Evolutionary conservation across 2,113 vertebrate species (phyloP).

Genomic region (Scomber japonicus): DNA sequence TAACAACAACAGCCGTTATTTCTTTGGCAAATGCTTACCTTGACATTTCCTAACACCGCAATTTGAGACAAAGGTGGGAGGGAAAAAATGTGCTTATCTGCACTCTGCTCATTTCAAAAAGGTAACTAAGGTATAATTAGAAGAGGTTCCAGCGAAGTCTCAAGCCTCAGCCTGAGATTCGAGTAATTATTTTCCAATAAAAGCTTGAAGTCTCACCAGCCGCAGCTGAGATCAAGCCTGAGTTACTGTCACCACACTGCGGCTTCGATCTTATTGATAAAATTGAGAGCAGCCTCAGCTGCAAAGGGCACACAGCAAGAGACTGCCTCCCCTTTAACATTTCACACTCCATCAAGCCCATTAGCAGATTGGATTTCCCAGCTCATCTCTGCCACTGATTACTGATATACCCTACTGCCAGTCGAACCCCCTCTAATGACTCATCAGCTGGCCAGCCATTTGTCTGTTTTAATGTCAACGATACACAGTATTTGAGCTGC

Average conservation of each 20-base stretch:
- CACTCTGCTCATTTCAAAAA: conserved; percentile 64
- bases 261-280: conserved; percentile 56
- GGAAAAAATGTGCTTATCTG: conserved; percentile 29
- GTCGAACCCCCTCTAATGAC: conserved; percentile 60
- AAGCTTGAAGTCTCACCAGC: conserved; percentile 44
- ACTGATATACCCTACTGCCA: conserved; percentile 66
- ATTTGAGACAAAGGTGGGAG: conserved; percentile 57
- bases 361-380: conserved; percentile 78
- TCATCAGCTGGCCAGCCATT: conserved; percentile 58
- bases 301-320: conserved; percentile 75
- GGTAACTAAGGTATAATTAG: conserved; percentile 61
- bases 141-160: conserved; percentile 43
- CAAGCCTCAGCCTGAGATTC: conserved; percentile 42
- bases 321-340: conserved; percentile 68
- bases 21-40: conserved; percentile 66
- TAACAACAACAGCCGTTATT: conserved; percentile 73
- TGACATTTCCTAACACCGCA: conserved; percentile 71
- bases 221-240: conserved; percentile 45
- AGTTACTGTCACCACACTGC: conserved; percentile 43
- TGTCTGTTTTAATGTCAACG: conserved; percentile 50
- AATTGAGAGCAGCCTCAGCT: conserved; percentile 54
- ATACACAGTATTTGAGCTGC: conserved; percentile 24
- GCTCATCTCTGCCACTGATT: conserved; percentile 70
- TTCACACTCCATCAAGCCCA: conserved; percentile 78
- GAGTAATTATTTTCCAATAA: conserved; percentile 73